Percentiles rank a stretch among this genome's conserved stretches.
Evolutionary conservation across 1,140 invertebrate species (phyloP).

Genomic region (Danaus melanippus): DNA sequence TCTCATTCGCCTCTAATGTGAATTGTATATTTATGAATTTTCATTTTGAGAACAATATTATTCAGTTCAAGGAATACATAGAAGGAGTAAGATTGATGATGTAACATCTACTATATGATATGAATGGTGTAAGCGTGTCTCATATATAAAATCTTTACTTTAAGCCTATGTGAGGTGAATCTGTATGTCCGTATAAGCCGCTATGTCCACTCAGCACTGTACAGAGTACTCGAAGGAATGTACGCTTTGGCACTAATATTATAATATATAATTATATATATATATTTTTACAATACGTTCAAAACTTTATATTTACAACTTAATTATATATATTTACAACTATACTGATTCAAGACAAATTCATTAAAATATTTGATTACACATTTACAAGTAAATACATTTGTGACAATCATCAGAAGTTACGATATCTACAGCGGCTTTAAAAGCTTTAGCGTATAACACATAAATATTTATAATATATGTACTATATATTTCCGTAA

Average conservation of each 20-base stretch:
- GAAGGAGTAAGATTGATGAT: too few relatives aligned
- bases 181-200: conserved; percentile 20
- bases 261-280: conserved; percentile 42
- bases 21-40: too few relatives aligned
- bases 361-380: too few relatives aligned
- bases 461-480: conserved; percentile 12
- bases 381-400: conserved; percentile 25
- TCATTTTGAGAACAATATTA: too few relatives aligned
- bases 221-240: conserved; percentile 41
- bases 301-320: conserved; percentile 59
- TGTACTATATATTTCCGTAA: conserved; percentile 10
- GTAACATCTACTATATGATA: too few relatives aligned
- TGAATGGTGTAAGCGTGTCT: too few relatives aligned
- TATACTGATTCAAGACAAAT: too few relatives aligned
- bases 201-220: conserved; percentile 22
- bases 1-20: too few relatives aligned
- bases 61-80: too few relatives aligned
- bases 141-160: conserved; percentile 10
- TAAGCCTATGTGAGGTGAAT: conserved; percentile 12
- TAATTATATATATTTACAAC: conserved; percentile 32
- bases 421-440: conserved; percentile 28
- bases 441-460: conserved; percentile 26
- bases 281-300: conserved; percentile 55
- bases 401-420: conserved; percentile 11
- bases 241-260: conserved; percentile 69